Evolutionary conservation across 2,113 vertebrate genomes (phyloP), one percentile per base, ranked within the genome.

Genomic region (Chloebia gouldiae): DNA sequence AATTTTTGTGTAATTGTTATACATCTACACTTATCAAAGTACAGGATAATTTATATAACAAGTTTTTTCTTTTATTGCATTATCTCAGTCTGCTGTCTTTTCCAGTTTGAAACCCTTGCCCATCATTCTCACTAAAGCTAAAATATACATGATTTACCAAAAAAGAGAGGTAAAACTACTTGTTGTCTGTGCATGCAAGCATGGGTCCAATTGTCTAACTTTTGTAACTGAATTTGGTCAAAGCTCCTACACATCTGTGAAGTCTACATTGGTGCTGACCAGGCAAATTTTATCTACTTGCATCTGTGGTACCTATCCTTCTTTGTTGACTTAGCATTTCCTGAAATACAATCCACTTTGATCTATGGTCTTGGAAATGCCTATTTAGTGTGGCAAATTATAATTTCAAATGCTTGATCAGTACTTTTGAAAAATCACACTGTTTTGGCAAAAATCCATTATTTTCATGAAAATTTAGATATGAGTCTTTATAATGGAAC

Each of bases 291-390:
- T 51, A 45, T 81, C 81, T 83, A 3, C 49, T 88, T 88, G 22
- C 31, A 24, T 86, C 72, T 92, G 35, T 92, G 88, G 50, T 75
- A 71, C 37, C 61, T 90, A 45, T 16, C 21, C 12, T 90, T 72
- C 60, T 96, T 57, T 90, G 53, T 93, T 90, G 78, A 95, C 47
- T 93, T 95, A 91, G 63, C 25, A 79, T 96, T 97, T 96, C 86
- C 93, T 96, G 86, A 96, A 97, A 88, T 77, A 76, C 10, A 88
- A 14, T 49, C 35, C 47, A 39, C 27, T 89, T 90, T 84, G 80
- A 90, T 61, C 73, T 86, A 21, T 18, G 8, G 91, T 96, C 85
- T 92, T 95, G 65, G 86, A 97, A 97, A 95, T 28, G n/a, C 35
- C 47, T 61, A 15, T 95, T 95, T 96, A 96, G 79, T 64, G 90